Conservation (phyloP, 1,140 invertebrate genomes). For the Antheraea pernyi region DNA sequence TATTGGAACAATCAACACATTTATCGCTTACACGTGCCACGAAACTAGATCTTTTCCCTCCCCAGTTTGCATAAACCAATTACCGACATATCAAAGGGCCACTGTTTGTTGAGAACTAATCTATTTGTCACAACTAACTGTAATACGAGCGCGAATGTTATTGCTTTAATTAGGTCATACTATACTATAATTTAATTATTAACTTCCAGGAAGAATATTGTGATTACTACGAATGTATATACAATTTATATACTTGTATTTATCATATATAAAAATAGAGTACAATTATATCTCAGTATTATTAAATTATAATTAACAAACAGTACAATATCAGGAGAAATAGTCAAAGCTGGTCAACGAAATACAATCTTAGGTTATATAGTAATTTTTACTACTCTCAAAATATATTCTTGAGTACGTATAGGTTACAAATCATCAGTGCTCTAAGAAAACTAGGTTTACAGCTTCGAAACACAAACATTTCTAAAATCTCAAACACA, state of each 20-base stretch:
- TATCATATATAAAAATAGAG: neutral
- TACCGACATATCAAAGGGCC: constrained; percentile 26
- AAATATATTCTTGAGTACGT: neutral
- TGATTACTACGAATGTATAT: neutral
- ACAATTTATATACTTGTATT: neutral
- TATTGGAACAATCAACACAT: constrained; percentile 22
- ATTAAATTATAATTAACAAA: neutral
- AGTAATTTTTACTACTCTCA: neutral
- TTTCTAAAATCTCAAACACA: constrained; percentile 62
- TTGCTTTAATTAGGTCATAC: constrained; percentile 35
- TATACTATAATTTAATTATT: constrained; percentile 31
- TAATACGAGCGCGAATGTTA: constrained; percentile 27
- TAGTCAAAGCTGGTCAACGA: neutral
- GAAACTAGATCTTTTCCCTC: constrained; percentile 37
- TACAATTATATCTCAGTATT: neutral
- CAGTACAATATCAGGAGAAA: neutral
- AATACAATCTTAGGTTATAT: neutral
- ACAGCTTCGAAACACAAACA: constrained; percentile 64
- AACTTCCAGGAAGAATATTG: constrained; percentile 38
- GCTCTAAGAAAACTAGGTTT: constrained; percentile 56
- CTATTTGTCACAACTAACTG: constrained; percentile 34
- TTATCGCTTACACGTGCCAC: constrained; percentile 42
- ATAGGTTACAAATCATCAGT: neutral
- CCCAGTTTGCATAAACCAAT: constrained; percentile 34
- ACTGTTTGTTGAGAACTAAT: constrained; percentile 31